These are phyloP conservation scores for Chymomyza procnemis DNA, from an alignment of 2,888 invertebrate species.

Conservation along the genomic window DNA sequence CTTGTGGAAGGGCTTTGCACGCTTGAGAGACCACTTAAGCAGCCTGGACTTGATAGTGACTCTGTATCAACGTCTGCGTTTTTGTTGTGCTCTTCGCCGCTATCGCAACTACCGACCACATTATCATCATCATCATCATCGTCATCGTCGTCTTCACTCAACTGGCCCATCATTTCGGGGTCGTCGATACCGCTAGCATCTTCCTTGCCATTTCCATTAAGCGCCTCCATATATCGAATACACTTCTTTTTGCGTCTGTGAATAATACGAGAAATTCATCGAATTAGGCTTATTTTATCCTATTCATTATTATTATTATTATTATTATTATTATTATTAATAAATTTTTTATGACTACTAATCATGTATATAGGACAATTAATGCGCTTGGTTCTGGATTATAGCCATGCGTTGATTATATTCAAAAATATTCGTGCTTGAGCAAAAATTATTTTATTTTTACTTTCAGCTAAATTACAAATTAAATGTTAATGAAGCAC, in stretches of 20 bases:
- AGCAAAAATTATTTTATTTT: not conserved
- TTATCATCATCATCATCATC: conserved; percentile 83
- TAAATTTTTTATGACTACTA: not conserved
- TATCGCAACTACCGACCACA: conserved; percentile 88
- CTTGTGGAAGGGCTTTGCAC: conserved; percentile 85
- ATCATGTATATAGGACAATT: not conserved
- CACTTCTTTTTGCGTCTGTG: conserved; percentile 97
- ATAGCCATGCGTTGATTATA: not conserved
- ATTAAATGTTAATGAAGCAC: not conserved
- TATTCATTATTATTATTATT: too few species aligned
- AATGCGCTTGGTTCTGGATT: not conserved
- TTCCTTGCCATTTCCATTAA: conserved; percentile 78
- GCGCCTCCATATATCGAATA: conserved; percentile 95
- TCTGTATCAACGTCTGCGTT: conserved; percentile 84
- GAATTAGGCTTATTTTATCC: not conserved
- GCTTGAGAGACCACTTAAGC: conserved; percentile 84
- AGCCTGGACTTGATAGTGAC: conserved; percentile 82
- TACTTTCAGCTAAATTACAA: not conserved
- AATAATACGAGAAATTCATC: not conserved
- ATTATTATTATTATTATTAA: too few species aligned
- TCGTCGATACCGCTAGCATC: conserved; percentile 82
- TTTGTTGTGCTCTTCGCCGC: conserved; percentile 83
- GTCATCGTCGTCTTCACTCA: conserved; percentile 70
- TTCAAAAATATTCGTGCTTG: not conserved
- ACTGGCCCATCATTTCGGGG: conserved; percentile 49